Base-by-base conservation (phyloP, 53 echinoderm and acorn worm genomes). In the Echinometra lucunter region DNA sequence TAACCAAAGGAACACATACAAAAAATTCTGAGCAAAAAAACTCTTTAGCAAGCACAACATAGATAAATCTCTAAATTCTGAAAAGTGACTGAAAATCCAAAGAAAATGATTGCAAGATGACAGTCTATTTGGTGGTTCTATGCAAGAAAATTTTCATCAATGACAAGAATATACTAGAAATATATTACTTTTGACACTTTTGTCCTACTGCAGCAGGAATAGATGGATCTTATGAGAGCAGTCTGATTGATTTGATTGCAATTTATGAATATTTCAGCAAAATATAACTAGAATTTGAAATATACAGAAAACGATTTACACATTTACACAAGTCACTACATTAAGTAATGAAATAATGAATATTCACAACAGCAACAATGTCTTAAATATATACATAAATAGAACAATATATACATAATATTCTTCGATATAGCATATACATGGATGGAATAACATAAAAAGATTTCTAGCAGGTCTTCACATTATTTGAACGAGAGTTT, bases 401-500 rank as follows among this genome's bases (percentile, higher is more conserved):
- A 5, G 19, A 38, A 78, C 11, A 78, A 78, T 78, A 78, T 78
- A 78, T 78, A 78, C 78, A 78, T 4, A 78, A 18, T 78, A 42
- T 40, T 69, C 30, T 69, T 40, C 32, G 15, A 78, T 78, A 11
- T 40, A 42, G 42, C 17, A 42, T 42, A 42, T 19, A 78, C 21
- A 18, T 78, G 78, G 78, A 78, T 78, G 78, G 78, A 78, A 78
- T 78, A 42, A 42, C 17, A 78, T 78, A 78, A 17, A 40, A 40
- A 35, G 16, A 34, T 69, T 32, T 69, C 28, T 69, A 12, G 10
- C 32, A 67, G 1, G 19, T 69, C 69, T 69, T 69, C 2, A 34
- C 32, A 8, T 67, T 67, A 12, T 32, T 9, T 67, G 1, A 30
- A 8, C 10, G 8, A 2, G 28, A 69, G 34, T 69, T 69, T 30